Conservation (phyloP, 2,797 vertebrate species). For the Taeniopygia guttata region DNA sequence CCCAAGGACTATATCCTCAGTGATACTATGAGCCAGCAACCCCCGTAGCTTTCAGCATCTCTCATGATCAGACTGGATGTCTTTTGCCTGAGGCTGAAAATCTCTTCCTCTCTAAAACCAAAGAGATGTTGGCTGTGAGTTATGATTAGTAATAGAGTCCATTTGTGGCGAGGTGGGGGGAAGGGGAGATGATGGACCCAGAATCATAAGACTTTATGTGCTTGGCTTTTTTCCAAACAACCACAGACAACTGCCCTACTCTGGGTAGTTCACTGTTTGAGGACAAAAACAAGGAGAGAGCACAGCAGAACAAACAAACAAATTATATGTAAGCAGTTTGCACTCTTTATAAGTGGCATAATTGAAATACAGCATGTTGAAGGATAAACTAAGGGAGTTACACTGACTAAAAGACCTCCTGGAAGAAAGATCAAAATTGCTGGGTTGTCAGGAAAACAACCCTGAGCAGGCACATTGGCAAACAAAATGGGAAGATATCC, state of each 20-base stretch:
- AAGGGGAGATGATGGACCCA: constrained; percentile 39
- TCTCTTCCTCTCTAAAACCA: constrained; percentile 65
- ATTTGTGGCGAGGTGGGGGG: constrained; percentile 51
- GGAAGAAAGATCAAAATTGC: background rate
- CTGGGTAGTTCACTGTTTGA: background rate
- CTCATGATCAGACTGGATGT: constrained; percentile 68
- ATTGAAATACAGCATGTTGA: background rate
- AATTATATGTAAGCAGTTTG: background rate
- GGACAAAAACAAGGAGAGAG: background rate
- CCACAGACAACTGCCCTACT: background rate
- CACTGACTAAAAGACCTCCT: background rate
- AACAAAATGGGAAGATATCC: background rate
- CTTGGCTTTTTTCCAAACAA: background rate
- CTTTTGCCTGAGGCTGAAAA: constrained; percentile 68
- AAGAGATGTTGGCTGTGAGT: constrained; percentile 65
- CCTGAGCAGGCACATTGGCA: accelerated
- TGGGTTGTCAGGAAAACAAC: background rate
- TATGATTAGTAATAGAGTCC: constrained; percentile 67
- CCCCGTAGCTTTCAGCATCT: constrained; percentile 64
- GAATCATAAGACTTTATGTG: constrained; percentile 35
- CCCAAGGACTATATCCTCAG: constrained; percentile 44
- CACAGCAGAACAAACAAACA: background rate
- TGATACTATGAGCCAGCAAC: constrained; percentile 56
- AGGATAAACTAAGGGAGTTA: background rate
- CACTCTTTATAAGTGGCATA: background rate